Evolutionary conservation across 2,797 vertebrate genomes (phyloP), one percentile per base, ranked within the genome.

Genomic region (Gymnoscopelus microlampas): DNA sequence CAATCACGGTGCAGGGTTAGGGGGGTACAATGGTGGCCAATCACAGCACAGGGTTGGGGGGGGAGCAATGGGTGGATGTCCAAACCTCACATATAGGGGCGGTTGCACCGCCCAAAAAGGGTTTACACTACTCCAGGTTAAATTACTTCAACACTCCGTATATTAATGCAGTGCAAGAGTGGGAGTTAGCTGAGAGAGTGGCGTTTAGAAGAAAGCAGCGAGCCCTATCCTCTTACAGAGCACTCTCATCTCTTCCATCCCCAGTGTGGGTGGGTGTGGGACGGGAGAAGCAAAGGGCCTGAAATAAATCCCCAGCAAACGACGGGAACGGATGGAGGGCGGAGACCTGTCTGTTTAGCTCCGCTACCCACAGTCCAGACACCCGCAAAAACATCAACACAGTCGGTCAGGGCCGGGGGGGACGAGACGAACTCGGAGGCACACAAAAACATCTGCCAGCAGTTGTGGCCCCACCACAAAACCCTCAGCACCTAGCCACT

Each of bases 391-490:
- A 74, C 62, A 57, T 54, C 50, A 70, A 63, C 32, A 50, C 58
- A 56, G 29, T 44, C 7, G 59, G 29, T 44, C 7, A 71, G 54
- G 9, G 24, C 14, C 53, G 68, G 39, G 50, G 78, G 32, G 13
- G n/a, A 54, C 62, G 14, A 50, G 4, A 63, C 26, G 49, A 26
- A 3, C 26, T 26, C 26, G 2, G 26, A 29, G 26, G 26, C 26
- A 29, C 26, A 4, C 19, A 51, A 49, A 10, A 2, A 54, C 63
- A 72, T 61, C 56, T 60, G 57, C 24, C 19, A 55, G 39, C 39
- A 77, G 88, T 83, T 85, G 66, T 68, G 29, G 15, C 8, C 39
- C n/a, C 9, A 32, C 83, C 79, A n/a, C 79, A 84, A 44, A 85
- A 83, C 79, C 19, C 80, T 74, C 75, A 72, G 63, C 63, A 66